A percentile compares a stretch with the other conserved stretches of the same genome.
phyloP scores from a whole-genome alignment of 2,797 vertebrate species.

The Anabas testudineus region DNA sequence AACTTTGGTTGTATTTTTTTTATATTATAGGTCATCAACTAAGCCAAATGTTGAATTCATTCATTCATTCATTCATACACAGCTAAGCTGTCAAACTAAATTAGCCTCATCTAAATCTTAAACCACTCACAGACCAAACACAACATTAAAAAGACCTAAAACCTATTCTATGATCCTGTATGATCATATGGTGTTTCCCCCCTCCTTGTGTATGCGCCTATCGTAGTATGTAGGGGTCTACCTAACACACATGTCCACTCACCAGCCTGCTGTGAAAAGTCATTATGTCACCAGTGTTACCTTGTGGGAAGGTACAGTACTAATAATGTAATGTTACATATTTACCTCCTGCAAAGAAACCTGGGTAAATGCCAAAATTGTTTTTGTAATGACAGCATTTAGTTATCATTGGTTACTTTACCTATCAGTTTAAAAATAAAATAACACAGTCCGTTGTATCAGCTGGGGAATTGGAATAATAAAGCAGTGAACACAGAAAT shows the following conservation, averaged over 20 bases:
- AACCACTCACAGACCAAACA: background rate
- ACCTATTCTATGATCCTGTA: too few species aligned
- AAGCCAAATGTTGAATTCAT: too few species aligned
- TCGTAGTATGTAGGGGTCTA: constrained; percentile 13
- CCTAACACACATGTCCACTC: constrained; percentile 16
- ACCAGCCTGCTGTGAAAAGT: constrained; percentile 40
- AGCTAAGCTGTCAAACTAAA: too few species aligned
- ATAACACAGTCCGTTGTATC: constrained; percentile 7
- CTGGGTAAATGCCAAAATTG: background rate
- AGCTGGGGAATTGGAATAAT: constrained; percentile 32
- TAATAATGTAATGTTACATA: constrained; percentile 31
- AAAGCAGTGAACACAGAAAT: constrained; percentile 32
- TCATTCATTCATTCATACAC: background rate
- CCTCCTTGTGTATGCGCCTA: background rate
- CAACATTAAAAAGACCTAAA: background rate
- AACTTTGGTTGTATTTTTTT: background rate
- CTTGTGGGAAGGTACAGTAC: background rate
- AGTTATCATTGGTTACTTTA: constrained; percentile 1
- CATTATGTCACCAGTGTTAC: constrained; percentile 35
- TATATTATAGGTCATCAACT: background rate
- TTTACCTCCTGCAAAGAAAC: constrained; percentile 20
- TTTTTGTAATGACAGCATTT: constrained; percentile 4
- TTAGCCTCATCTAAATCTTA: background rate
- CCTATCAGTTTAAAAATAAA: background rate
- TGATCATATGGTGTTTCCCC: background rate